phyloP scores from a whole-genome alignment of 2,888 invertebrate species.

The Drosophila kambysellisi region DNA sequence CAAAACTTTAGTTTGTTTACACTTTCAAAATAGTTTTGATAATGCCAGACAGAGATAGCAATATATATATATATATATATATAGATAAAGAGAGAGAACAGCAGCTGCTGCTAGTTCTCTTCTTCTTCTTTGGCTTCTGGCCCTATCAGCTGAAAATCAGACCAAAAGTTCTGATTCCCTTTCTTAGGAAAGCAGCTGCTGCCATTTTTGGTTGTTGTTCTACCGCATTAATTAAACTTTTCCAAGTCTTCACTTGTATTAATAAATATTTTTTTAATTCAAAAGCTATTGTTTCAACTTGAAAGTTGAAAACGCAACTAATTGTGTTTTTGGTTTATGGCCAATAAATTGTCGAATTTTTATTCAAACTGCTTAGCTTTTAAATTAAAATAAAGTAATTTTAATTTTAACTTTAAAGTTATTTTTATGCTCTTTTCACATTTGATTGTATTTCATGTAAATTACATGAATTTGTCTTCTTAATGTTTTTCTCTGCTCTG shows the following conservation, averaged over 20 bases:
- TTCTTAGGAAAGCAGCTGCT: conserved; percentile 7
- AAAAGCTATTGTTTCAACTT: background rate
- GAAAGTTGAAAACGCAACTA: background rate
- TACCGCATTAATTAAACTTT: conserved; percentile 40
- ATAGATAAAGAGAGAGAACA: background rate
- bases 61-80: background rate
- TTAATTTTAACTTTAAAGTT: background rate
- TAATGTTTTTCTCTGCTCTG: background rate
- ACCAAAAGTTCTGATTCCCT: conserved; percentile 29
- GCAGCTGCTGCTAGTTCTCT: background rate
- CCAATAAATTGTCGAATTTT: no score
- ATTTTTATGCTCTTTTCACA: background rate
- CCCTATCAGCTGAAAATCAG: conserved; percentile 39
- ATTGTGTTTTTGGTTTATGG: background rate
- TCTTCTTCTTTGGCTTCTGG: background rate
- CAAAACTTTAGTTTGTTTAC: conserved; percentile 61
- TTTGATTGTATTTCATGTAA: background rate
- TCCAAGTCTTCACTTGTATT: conserved; percentile 18
- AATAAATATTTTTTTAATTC: conserved; percentile 5
- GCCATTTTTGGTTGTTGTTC: conserved; percentile 1
- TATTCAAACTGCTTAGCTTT: background rate
- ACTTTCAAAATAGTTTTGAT: conserved; percentile 55
- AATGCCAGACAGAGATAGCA: conserved; percentile 14
- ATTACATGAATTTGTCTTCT: background rate
- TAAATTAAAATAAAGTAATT: background rate